Evolutionary conservation across 2,113 vertebrate species (phyloP).

Genomic region (Pterocles burchelli): DNA sequence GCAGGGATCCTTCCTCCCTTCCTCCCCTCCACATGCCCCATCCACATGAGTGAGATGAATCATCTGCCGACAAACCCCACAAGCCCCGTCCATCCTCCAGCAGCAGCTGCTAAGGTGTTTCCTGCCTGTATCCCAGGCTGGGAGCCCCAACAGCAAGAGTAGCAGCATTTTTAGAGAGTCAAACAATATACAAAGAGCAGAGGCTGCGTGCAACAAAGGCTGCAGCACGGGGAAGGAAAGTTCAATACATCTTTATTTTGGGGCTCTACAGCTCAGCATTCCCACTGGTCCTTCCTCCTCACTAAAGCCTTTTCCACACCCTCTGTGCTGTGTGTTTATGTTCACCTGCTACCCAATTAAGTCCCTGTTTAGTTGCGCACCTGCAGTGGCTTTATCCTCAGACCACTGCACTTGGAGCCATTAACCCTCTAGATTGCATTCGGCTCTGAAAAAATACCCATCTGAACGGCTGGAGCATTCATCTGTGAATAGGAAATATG

Average conservation of each 20-base stretch:
- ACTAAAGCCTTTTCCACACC: conserved; percentile 55
- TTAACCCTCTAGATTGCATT: conserved; percentile 69
- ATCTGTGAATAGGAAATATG: conserved; percentile 65
- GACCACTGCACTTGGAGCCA: conserved; percentile 50
- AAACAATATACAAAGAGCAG: background rate
- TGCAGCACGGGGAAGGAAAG: conserved; percentile 7
- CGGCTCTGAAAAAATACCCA: conserved; percentile 62
- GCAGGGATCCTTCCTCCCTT: background rate
- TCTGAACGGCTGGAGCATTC: conserved; percentile 59
- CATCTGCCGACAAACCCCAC: accelerated
- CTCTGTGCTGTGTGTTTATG: conserved; percentile 61
- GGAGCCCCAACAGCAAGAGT: background rate
- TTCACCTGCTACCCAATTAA: conserved; percentile 75
- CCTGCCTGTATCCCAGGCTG: background rate
- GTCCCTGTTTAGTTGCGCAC: conserved; percentile 61
- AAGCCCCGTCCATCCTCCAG: accelerated
- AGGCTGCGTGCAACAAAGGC: background rate
- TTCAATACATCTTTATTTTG: conserved; percentile 32
- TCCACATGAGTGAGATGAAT: background rate
- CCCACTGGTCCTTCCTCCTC: conserved; percentile 9
- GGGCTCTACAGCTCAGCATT: conserved; percentile 4
- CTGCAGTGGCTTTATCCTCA: conserved; percentile 66
- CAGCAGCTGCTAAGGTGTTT: background rate
- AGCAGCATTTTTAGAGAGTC: conserved; percentile 15
- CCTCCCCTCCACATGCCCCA: accelerated